These are phyloP conservation scores for Naja naja DNA, from an alignment of 2,113 vertebrate species.

Conservation along the genomic window DNA sequence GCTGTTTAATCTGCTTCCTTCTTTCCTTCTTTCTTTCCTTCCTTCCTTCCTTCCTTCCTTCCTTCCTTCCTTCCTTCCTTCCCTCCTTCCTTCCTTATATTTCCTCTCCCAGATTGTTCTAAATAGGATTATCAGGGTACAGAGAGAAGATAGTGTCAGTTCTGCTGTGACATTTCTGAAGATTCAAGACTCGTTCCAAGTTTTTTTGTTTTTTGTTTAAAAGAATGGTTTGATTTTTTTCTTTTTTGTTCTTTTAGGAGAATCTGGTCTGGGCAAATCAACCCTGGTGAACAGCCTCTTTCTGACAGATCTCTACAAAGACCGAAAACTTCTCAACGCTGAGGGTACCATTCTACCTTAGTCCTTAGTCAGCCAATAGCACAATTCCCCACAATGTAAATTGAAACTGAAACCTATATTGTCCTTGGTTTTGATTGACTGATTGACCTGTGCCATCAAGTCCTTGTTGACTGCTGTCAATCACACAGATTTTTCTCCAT, in stretches of 20 bases:
- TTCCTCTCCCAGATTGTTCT: constrained; percentile 1
- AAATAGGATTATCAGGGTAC: constrained; percentile 28
- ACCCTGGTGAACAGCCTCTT: constrained; percentile 97
- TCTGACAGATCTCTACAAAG: constrained; percentile 97
- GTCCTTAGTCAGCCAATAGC: no score
- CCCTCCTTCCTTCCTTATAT: background rate
- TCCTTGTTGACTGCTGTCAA: no score
- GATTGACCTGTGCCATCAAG: no score
- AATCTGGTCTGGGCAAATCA: constrained; percentile 97
- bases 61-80: background rate
- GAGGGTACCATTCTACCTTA: constrained; percentile 78
- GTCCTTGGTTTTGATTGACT: no score
- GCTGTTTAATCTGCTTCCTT: background rate
- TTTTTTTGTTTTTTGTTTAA: background rate
- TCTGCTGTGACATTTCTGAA: constrained; percentile 28
- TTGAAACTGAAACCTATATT: no score
- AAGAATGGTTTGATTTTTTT: constrained; percentile 17
- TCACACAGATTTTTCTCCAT: no score
- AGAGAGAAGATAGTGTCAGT: constrained; percentile 16
- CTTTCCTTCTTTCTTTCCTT: background rate
- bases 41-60: background rate
- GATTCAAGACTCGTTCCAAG: constrained; percentile 16
- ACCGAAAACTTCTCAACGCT: constrained; percentile 94
- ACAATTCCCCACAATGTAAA: no score
- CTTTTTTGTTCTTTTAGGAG: constrained; percentile 75